Percentiles rank a stretch among this genome's conserved stretches.
Conservation (phyloP, 2,113 vertebrate species). For the Amphilophus citrinellus region DNA sequence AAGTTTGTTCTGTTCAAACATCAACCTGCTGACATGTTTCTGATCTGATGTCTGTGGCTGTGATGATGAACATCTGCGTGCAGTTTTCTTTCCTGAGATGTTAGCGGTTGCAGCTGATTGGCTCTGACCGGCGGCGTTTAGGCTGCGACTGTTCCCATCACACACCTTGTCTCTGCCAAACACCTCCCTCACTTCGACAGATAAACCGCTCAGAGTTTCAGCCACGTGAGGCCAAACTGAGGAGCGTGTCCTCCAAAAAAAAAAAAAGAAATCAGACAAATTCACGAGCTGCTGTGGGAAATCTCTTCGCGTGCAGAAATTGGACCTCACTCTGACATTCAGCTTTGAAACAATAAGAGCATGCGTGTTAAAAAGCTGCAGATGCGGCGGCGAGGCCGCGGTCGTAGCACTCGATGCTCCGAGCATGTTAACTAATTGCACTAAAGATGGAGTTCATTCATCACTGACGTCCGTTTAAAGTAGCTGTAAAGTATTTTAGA, state of each 20-base stretch:
- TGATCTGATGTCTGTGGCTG: background rate
- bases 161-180: background rate
- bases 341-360: background rate
- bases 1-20: conserved; percentile 11
- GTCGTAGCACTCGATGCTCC: background rate
- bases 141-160: conserved; percentile 11
- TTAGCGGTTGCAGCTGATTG: background rate
- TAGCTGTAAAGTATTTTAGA: conserved; percentile 64
- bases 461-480: conserved; percentile 51
- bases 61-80: background rate
- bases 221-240: background rate
- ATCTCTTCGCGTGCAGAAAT: conserved; percentile 2
- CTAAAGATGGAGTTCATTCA: conserved; percentile 70
- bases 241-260: background rate
- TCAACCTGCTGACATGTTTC: background rate
- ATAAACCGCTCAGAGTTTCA: background rate
- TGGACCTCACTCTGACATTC: conserved; percentile 12
- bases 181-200: background rate
- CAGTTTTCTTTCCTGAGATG: conserved; percentile 4
- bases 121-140: background rate
- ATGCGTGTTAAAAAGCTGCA: background rate
- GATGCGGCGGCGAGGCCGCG: background rate
- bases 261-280: background rate
- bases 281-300: background rate
- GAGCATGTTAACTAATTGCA: conserved; percentile 76